These are phyloP conservation scores for Bolinopsis microptera DNA, from an alignment of 37 sponge, comb jelly and placozoan genomes.

Conservation along the genomic window DNA sequence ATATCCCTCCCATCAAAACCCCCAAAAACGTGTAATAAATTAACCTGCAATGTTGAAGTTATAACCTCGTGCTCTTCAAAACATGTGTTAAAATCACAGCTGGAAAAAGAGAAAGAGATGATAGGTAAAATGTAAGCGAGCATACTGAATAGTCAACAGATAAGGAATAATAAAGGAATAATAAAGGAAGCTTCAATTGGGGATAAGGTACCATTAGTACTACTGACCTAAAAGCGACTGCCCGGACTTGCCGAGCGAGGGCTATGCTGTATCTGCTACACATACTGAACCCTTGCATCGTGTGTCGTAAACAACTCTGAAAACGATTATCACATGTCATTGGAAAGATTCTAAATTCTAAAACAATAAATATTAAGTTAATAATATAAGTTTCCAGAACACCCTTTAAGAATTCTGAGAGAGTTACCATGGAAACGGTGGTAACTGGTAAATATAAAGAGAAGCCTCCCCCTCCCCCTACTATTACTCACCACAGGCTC, in stretches of 20 bases:
- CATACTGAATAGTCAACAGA: too few species aligned
- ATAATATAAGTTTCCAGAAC: too few species aligned
- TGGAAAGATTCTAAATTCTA: too few species aligned
- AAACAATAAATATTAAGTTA: too few species aligned
- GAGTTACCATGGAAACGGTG: not conserved
- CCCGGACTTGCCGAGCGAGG: constrained; percentile 44
- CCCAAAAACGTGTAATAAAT: constrained; percentile 27
- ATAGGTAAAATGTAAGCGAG: too few species aligned
- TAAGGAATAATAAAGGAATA: too few species aligned
- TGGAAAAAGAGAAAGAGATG: too few species aligned
- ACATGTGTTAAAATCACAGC: too few species aligned
- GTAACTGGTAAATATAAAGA: not conserved
- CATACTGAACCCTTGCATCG: constrained; percentile 51
- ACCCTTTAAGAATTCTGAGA: too few species aligned
- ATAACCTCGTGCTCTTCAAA: too few species aligned
- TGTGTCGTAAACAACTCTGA: constrained; percentile 35
- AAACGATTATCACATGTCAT: not conserved
- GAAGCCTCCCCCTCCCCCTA: not conserved
- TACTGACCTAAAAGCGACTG: constrained; percentile 52
- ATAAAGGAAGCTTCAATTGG: too few species aligned
- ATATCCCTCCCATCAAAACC: constrained; percentile 33
- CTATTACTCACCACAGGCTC: constrained; percentile 17
- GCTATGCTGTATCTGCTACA: constrained; percentile 52
- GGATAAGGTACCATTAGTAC: too few species aligned
- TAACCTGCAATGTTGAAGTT: not conserved